Percentiles rank a stretch among this genome's conserved stretches.
phyloP scores from a whole-genome alignment of 2,888 invertebrate species.

The Disparrhopalites patrizii region DNA sequence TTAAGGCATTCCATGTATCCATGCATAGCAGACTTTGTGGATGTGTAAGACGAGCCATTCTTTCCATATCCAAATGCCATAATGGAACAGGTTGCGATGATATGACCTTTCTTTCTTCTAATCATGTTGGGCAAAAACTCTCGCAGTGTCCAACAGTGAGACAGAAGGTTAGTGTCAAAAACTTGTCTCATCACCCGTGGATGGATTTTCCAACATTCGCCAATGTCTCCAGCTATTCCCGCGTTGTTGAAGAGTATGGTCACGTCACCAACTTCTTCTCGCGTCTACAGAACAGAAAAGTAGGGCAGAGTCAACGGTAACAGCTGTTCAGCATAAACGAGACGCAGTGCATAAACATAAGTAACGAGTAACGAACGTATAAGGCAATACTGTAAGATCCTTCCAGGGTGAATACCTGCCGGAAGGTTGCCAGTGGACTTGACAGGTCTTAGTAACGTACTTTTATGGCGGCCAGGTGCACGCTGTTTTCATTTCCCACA shows the following conservation, averaged over 20 bases:
- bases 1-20: slow-evolving; percentile 14
- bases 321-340: too few species aligned
- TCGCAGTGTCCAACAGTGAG: slow-evolving; percentile 13
- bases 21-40: slow-evolving; percentile 25
- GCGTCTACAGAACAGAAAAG: not conserved
- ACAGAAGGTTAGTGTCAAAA: not conserved
- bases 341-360: too few species aligned
- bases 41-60: slow-evolving; percentile 30
- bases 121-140: slow-evolving; percentile 14
- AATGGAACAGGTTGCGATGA: slow-evolving; percentile 11
- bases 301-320: too few species aligned
- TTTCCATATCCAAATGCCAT: not conserved
- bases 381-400: too few species aligned
- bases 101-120: not conserved
- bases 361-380: too few species aligned
- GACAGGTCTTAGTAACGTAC: not conserved
- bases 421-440: too few species aligned
- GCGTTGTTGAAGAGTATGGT: slow-evolving; percentile 21
- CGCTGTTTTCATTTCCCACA: not conserved
- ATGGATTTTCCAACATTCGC: not conserved
- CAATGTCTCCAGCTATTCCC: slow-evolving; percentile 10
- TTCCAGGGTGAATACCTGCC: too few species aligned
- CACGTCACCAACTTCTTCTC: slow-evolving; percentile 9
- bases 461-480: not conserved
- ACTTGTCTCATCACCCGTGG: not conserved